Evolutionary conservation across 1,140 invertebrate genomes (phyloP).

Genomic region (Vollenhovia emeryi): DNA sequence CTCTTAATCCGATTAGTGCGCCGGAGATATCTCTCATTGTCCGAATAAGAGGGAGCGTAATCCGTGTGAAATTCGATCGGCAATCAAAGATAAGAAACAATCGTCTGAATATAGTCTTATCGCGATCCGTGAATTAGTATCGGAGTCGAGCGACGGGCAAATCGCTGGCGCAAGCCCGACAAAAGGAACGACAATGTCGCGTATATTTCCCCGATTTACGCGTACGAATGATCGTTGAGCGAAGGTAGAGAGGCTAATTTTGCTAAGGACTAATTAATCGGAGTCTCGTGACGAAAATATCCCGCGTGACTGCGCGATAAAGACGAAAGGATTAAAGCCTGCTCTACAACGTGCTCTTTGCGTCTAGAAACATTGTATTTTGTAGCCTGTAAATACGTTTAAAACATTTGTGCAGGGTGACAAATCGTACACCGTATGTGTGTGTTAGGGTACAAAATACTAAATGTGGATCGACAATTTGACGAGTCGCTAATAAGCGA

Average conservation of each 20-base stretch:
- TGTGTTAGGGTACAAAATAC: too few relatives aligned
- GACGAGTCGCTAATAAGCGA: too few relatives aligned
- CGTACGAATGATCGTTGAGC: neutral
- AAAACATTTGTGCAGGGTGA: too few relatives aligned
- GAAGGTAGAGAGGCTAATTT: neutral
- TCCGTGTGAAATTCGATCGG: neutral
- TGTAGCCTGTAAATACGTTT: too few relatives aligned
- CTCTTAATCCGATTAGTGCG: neutral
- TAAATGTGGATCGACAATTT: too few relatives aligned
- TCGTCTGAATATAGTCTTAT: neutral
- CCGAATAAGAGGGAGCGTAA: neutral
- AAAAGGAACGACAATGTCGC: neutral
- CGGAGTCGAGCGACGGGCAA: neutral
- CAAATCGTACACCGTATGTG: too few relatives aligned
- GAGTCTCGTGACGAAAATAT: neutral
- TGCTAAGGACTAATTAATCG: neutral
- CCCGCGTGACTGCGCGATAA: neutral
- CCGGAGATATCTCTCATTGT: neutral
- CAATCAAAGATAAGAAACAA: slow-evolving; percentile 21
- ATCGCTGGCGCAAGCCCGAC: neutral
- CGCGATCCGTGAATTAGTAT: neutral
- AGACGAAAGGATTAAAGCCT: neutral
- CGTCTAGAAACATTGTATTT: too few relatives aligned
- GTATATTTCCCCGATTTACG: neutral
- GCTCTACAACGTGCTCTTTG: too few relatives aligned